Evolutionary conservation across 2,888 invertebrate genomes (phyloP), one percentile per base, ranked within the genome.

Genomic region (Trachelus tabidus): DNA sequence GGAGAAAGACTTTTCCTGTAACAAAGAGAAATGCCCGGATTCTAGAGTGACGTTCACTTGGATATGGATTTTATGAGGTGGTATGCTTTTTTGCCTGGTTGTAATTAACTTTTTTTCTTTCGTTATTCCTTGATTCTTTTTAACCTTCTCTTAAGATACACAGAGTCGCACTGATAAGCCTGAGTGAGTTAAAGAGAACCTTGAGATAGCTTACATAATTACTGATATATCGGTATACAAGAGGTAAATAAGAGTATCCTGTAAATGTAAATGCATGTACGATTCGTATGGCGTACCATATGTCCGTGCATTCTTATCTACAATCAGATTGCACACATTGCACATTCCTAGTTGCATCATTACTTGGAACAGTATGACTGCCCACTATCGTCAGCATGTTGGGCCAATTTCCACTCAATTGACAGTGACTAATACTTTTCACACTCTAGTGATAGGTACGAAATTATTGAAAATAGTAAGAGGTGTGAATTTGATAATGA

Each of bases 1-100:
- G 90, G 89, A 87, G 90, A 89, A 89, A 89, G 90, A 89, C 84
- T 89, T 90, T 81, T 87, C 89, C 90, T 90, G 84, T 3, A 85
- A 83, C 9, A 69, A 34, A 69, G 74, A 76, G n/a, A 56, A 56
- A 56, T 23, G 9, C 56, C 56, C 23, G 56, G 23, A 23, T 56
- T 56, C 9, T 56, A 23, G 56, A 56, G 56, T 56, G 6, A 56
- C 56, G 1, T 56, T 56, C 56, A 56, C 23, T 56, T 40, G 15
- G 1, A 40, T 40, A 4, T 40, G 15, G 15, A 40, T 40, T 40
- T 40, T 40, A 40, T 40, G 15, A 40, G 15, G 1, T 15, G 40
- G 40, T 40, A 6, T 40, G 40, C 40, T 15, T 15, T 40, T 40
- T 40, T 15, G 15, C 40, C 40, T 40, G 6, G 40, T 1, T 23